Evolutionary conservation across 2,113 vertebrate genomes (phyloP).

Genomic region (Myodes glareolus): DNA sequence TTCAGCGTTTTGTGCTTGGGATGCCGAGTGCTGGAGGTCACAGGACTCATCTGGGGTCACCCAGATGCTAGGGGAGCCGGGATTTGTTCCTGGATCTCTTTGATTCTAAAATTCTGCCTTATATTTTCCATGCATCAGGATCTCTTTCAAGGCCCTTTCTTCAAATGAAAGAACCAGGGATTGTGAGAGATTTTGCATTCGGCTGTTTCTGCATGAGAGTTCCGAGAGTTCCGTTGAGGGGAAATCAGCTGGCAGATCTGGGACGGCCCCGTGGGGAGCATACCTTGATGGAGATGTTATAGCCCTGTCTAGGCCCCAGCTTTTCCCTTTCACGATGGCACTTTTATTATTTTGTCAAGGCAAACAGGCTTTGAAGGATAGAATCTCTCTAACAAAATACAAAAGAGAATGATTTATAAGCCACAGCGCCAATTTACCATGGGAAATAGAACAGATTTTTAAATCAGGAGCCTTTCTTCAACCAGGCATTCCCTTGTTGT

Average conservation of each 20-base stretch:
- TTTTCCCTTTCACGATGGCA: constrained; percentile 53
- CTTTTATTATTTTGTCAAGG: constrained; percentile 67
- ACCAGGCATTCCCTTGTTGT: constrained; percentile 56
- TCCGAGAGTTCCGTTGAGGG: neutral
- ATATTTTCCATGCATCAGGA: neutral
- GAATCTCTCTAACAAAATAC: constrained; percentile 65
- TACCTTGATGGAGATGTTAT: constrained; percentile 30
- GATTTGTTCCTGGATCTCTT: neutral
- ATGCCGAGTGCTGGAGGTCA: neutral
- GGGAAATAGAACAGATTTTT: constrained; percentile 73
- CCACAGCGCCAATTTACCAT: constrained; percentile 61
- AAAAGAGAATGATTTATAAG: constrained; percentile 76
- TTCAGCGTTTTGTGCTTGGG: neutral
- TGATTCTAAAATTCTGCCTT: constrained; percentile 37
- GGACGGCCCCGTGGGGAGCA: neutral
- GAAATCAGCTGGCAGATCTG: constrained; percentile 8
- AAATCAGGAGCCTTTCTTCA: constrained; percentile 73
- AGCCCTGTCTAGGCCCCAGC: constrained; percentile 10
- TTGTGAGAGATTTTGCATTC: constrained; percentile 31
- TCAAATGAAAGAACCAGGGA: constrained; percentile 28
- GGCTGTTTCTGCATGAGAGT: neutral
- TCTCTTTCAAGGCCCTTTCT: constrained; percentile 31
- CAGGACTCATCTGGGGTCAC: constrained; percentile 9
- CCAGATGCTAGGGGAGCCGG: neutral
- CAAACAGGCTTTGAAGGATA: constrained; percentile 50